Conservation (phyloP, 2,797 vertebrate species). For the Chrysocyon brachyurus region DNA sequence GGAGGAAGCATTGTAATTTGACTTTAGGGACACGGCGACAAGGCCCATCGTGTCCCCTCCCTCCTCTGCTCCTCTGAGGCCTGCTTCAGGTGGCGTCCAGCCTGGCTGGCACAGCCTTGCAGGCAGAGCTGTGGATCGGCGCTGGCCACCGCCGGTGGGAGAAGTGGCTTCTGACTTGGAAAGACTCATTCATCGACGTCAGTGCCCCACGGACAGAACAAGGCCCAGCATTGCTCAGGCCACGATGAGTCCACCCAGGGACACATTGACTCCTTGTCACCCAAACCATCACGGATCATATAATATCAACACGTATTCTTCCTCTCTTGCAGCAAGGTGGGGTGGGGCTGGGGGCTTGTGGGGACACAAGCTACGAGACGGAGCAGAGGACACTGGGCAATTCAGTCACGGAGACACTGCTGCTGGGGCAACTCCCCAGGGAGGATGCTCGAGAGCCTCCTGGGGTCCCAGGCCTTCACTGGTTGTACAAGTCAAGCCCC, state of each 20-base stretch:
- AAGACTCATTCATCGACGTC: slow-evolving; percentile 75
- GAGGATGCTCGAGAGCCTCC: background rate
- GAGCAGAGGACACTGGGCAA: background rate
- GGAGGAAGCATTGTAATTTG: background rate
- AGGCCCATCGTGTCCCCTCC: background rate
- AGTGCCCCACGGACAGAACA: background rate
- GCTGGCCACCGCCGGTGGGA: background rate
- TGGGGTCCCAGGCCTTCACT: background rate
- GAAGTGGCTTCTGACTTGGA: slow-evolving; percentile 65
- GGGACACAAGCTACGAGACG: background rate
- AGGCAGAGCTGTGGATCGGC: background rate
- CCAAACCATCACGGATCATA: background rate
- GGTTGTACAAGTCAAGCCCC: background rate
- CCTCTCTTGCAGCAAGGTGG: background rate
- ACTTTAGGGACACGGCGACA: background rate
- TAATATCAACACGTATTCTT: background rate
- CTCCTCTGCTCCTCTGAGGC: background rate
- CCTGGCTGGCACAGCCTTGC: background rate
- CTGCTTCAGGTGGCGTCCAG: background rate
- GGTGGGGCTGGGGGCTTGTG: background rate
- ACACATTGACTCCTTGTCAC: slow-evolving; percentile 28
- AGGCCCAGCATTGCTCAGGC: slow-evolving; percentile 27
- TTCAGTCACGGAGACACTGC: background rate
- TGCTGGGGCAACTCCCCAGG: background rate
- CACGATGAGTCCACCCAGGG: background rate